phyloP scores from a whole-genome alignment of 1,140 invertebrate genomes.

The Eumeta japonica region DNA sequence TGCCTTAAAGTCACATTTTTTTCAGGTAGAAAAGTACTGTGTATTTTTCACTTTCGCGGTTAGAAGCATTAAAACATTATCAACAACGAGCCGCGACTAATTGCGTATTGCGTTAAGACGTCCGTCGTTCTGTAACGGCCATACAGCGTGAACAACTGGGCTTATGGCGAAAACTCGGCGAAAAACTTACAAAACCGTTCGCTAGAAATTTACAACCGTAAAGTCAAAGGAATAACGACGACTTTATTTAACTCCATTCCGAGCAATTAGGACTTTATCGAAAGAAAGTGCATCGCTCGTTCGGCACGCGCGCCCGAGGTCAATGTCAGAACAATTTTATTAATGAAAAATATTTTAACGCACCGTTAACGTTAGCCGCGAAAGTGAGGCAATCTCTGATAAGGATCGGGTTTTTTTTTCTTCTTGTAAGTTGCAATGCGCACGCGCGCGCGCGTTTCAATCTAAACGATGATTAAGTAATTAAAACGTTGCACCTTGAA shows the following conservation, averaged over 20 bases:
- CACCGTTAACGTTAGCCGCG: too few species aligned
- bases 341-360: too few species aligned
- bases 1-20: constrained; percentile 4
- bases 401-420: constrained; percentile 22
- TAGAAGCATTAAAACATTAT: constrained; percentile 3
- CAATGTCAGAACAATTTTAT: constrained; percentile 37
- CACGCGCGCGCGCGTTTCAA: not conserved
- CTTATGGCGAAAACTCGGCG: constrained; percentile 27
- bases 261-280: too few species aligned
- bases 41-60: not conserved
- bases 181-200: too few species aligned
- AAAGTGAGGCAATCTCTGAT: constrained; percentile 9
- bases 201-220: too few species aligned
- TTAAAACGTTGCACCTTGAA: not conserved
- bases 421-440: not conserved
- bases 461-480: not conserved
- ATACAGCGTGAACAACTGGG: constrained; percentile 17
- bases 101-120: too few species aligned
- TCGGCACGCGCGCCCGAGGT: constrained; percentile 16
- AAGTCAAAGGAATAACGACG: too few species aligned
- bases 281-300: constrained; percentile 16
- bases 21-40: not conserved
- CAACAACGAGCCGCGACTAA: constrained; percentile 10
- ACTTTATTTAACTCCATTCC: too few species aligned
- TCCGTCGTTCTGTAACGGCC: too few species aligned